Base-by-base conservation (phyloP, 2,113 vertebrate species). In the Anoplopoma fimbria region DNA sequence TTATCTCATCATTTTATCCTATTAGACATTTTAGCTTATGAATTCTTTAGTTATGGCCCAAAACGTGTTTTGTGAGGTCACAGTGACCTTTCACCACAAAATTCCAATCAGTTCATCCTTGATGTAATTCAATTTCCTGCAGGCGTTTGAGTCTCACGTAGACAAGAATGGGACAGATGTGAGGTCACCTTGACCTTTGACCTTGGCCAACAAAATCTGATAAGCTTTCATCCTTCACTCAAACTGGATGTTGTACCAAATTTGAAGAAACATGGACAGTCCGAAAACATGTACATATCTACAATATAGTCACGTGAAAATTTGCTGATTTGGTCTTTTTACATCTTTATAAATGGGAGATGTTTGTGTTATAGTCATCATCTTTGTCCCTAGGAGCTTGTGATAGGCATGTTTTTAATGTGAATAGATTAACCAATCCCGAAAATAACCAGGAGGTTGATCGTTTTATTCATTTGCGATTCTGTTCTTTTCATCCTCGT, bases 401-500 rank as follows among this genome's bases (percentile, higher is more conserved):
- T 68, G n/a, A 29, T 6, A 27, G 14, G 14, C 55, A 65, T 19
- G 40, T 47, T 51, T 51, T 21, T 51, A n/a, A 51, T 51, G 49
- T 51, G 49, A 75, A 63, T 19, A 2, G 15, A 27, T 13, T 17
- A n/a, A 33, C n/a, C 4, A 6, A 53, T 15, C 1, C 0, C 6
- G 33, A 64, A 23, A 75, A 19, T 17, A 57, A 67, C 2, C 3
- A 25, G 14, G 60, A 10, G 62, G 2, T n/a, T 38, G 21, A 2
- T 51, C 6, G 21, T 51, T 51, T 21, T 47, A 62, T n/a, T 57
- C 1, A 57, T 62, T 51, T 34, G 57, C 29, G 42, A 0, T 65
- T 60, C 58, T 21, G 40, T 63, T 78, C 83, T 51, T 62, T 86
- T 49, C 57, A 38, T 88, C 58, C 49, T 71, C 40, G 9, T 29